Conservation (phyloP, 2,797 vertebrate species). For the Novumbra hubbsi region DNA sequence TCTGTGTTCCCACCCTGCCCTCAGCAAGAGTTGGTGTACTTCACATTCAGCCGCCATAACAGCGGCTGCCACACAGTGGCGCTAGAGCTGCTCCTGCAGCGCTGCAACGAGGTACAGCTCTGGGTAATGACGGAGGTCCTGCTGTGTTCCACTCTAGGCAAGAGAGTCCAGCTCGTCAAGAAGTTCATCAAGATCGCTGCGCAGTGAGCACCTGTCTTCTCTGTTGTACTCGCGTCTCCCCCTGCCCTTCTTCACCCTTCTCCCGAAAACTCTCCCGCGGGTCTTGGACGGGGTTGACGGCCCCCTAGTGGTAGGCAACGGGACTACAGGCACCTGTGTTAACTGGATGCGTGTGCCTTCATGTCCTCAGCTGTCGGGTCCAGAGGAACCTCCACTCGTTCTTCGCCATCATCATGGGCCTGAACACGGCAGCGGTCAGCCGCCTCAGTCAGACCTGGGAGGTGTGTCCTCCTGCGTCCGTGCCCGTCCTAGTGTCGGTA, state of each 20-base stretch:
- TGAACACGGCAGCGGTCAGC: conserved; percentile 92
- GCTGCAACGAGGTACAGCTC: conserved; percentile 93
- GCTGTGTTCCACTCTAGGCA: conserved; percentile 86
- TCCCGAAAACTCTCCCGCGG: not conserved
- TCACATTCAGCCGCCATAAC: conserved; percentile 88
- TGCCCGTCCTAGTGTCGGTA: not conserved
- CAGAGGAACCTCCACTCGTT: conserved; percentile 95
- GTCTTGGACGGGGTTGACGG: conserved; percentile 21
- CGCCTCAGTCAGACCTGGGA: conserved; percentile 95
- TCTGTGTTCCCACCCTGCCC: not conserved
- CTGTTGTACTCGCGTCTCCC: not conserved
- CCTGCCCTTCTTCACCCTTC: not conserved
- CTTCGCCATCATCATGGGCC: conserved; percentile 96
- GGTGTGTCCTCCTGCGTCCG: conserved; percentile 64
- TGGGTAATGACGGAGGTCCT: conserved; percentile 97
- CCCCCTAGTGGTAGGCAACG: conserved; percentile 48
- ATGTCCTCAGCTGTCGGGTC: conserved; percentile 85
- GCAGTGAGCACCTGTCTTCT: conserved; percentile 82
- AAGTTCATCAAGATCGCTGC: conserved; percentile 98
- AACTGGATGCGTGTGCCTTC: conserved; percentile 14
- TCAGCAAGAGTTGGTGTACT: conserved; percentile 97
- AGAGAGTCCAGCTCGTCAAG: conserved; percentile 96
- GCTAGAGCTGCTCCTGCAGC: conserved; percentile 90
- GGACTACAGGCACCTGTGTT: conserved; percentile 20
- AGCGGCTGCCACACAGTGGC: conserved; percentile 80